Conservation (phyloP, 2,888 invertebrate genomes). For the Caenorhabditis plicata region DNA sequence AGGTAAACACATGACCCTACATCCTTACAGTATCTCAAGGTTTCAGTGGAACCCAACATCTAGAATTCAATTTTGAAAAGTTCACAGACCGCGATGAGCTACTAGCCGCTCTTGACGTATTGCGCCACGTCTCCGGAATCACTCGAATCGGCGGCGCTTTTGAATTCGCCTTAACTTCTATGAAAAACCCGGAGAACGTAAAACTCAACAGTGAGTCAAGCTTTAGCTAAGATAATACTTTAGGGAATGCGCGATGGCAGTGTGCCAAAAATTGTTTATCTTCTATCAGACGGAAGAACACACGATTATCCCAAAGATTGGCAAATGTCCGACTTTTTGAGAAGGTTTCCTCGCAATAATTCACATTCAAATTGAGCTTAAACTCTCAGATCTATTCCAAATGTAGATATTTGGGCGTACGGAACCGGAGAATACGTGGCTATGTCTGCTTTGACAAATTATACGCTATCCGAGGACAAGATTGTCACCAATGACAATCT, state of each 20-base stretch:
- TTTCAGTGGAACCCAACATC: conserved; percentile 61
- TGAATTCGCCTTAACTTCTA: conserved; percentile 51
- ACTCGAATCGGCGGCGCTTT: conserved; percentile 63
- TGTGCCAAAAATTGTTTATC: conserved; percentile 62
- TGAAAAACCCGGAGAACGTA: conserved; percentile 49
- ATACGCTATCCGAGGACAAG: conserved; percentile 52
- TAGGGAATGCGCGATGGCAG: conserved; percentile 59
- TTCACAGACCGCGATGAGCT: conserved; percentile 57
- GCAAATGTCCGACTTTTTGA: conserved; percentile 50
- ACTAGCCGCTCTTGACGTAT: conserved; percentile 52
- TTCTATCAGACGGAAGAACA: conserved; percentile 64
- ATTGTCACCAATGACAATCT: conserved; percentile 62
- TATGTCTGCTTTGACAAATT: conserved; percentile 58
- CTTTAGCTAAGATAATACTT: background rate
- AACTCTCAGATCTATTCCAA: conserved; percentile 39
- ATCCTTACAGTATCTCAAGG: background rate
- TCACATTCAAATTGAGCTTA: background rate
- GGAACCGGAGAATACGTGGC: conserved; percentile 65
- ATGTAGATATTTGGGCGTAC: conserved; percentile 62
- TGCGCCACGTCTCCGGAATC: conserved; percentile 62
- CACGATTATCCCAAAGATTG: conserved; percentile 63
- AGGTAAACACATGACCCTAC: conserved; percentile 30
- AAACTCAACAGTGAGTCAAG: conserved; percentile 2
- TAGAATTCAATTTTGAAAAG: conserved; percentile 62
- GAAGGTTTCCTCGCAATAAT: conserved; percentile 40